Evolutionary conservation across 2,113 vertebrate genomes (phyloP), one percentile per base, ranked within the genome.

Genomic region (Pelvicachromis taeniatus): DNA sequence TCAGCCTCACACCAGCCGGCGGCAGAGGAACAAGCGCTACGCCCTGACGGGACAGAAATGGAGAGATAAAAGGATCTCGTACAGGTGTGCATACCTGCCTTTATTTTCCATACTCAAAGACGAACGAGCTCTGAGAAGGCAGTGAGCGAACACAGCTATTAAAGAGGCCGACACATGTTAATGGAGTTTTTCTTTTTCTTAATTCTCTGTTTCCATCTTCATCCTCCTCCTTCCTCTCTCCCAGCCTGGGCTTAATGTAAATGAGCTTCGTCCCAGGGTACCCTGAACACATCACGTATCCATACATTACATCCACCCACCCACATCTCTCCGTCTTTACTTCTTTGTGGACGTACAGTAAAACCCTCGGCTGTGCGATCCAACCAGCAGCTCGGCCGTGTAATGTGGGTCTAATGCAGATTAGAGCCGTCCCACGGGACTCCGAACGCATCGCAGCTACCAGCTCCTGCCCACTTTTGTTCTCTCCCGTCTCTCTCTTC

Each of bases 21-120:
- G 96, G 81, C 95, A 97, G 88, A 97, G 99, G 95, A 98, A 97
- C 87, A 99, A 99, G 91, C 97, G 99, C 33, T 99, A 98, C n/a
- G 98, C 99, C 0, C 96, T 99, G 85, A 99, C 99, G 2, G 98
- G 99, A 11, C 99, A 99, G 88, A 99, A 98, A 75, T 99, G 99
- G 99, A 97, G 98, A 23, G 98, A 99, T 84, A 99, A 98, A 78
- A 97, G 97, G 91, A 99, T 99, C 91, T 98, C 98, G 21, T 99
- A 99, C 97, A 99, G 98, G 98, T 99, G 93, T 0, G 17, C 33
- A 4, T 35, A 10, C 21, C 33, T 14, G 35, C 45, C 8, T 26
- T 45, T 9, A 10, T 45, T 45, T 45, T 0, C 65, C 38, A 70
- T 26, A 45, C 6, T 48, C 45, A 48, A 16, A 48, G 45, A 48